Evolutionary conservation across 2,797 vertebrate species (phyloP), one percentile per base, ranked within the genome.

Genomic region (Danio aesculapii): DNA sequence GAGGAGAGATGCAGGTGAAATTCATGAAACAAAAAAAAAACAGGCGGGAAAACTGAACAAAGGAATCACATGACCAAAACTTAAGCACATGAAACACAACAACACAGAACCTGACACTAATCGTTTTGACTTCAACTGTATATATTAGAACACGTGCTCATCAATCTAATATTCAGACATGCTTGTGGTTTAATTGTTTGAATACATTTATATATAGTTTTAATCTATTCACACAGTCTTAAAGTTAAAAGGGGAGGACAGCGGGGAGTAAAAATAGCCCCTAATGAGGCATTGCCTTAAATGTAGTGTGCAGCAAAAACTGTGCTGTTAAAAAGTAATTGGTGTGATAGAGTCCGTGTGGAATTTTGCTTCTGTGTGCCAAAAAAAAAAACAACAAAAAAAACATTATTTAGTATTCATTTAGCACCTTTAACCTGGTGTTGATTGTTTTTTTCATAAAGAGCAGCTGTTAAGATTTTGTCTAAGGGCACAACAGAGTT

Each of bases 321-420:
- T 59, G 66, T 5, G 59, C 49, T 79, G 72, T 80, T 83, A 81
- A 83, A 86, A 83, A 78, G 77, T 81, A 83, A 86, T 86, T 79
- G 77, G 57, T 75, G 83, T 21, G 69, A 82, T 77, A 19, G 6
- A 41, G 44, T 50, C 57, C 43, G 57, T 21, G 44, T 61, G 81
- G 73, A 76, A 39, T 75, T 71, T 68, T 52, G 83, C 68, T 68
- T 76, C 49, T 21, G 1, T 47, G 19, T 64, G 47, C 68, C 16
- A 55, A 57, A 53, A 11, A 11, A 11, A 13, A 30, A 30, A 30
- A 30, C 30, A 1, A 1, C 41, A 30, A 52, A n/a, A 13, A 30
- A 52, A n/a, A 13, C 61, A 81, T 61, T 75, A 59, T 67, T 68
- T 68, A 52, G 8, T 43, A 21, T 77, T 81, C 47, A 75, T 74